Evolutionary conservation across 53 echinoderm and acorn worm genomes (phyloP).

Genomic region (Holothuria leucospilota): DNA sequence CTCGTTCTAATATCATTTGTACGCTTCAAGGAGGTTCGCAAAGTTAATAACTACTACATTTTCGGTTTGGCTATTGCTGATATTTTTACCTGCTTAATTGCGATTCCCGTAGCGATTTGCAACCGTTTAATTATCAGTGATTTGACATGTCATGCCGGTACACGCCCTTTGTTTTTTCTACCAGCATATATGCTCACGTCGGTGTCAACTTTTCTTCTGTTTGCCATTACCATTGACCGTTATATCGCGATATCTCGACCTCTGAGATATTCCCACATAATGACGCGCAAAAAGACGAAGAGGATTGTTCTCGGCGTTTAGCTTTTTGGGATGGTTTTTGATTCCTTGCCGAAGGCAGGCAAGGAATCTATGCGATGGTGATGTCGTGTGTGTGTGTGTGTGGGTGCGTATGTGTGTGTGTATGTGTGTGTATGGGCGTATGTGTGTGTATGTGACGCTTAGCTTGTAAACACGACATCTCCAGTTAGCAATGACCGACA

Average conservation of each 20-base stretch:
- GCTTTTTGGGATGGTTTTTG: not conserved
- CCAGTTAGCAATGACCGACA: too few species aligned
- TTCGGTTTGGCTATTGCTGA: not conserved
- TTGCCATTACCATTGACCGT: constrained; percentile 1
- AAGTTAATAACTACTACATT: not conserved
- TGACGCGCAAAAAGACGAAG: not conserved
- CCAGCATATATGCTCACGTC: not conserved
- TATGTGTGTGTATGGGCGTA: too few species aligned
- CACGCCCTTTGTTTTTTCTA: not conserved
- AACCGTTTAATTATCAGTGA: not conserved
- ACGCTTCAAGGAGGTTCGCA: not conserved
- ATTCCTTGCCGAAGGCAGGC: too few species aligned
- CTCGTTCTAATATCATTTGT: not conserved
- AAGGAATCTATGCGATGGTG: too few species aligned
- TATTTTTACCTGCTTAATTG: not conserved
- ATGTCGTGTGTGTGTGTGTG: too few species aligned
- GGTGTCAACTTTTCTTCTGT: not conserved
- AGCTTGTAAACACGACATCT: too few species aligned
- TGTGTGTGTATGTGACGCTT: too few species aligned
- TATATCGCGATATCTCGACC: constrained; percentile 25
- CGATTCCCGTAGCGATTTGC: not conserved
- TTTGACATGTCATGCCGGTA: not conserved
- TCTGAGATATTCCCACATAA: not conserved
- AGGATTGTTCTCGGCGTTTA: not conserved
- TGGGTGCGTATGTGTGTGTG: too few species aligned